Evolutionary conservation across 2,888 invertebrate genomes (phyloP), one percentile per base, ranked within the genome.

Genomic region (Euclidia mi): DNA sequence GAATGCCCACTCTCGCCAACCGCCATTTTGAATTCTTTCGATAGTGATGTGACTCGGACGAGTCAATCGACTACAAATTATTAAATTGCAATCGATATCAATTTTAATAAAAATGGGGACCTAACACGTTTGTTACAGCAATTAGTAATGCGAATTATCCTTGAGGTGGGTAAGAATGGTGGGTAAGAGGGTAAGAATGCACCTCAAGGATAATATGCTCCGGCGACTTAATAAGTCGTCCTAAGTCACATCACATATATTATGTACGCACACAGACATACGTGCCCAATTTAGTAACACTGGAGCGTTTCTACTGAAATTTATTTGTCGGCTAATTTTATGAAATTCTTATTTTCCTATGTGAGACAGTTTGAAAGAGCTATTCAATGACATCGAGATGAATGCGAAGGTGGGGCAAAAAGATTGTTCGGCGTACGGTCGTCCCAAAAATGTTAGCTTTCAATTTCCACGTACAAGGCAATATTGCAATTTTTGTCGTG

Each of bases 61-160:
- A n/a, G n/a, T n/a, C n/a, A n/a, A n/a, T n/a, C n/a, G n/a, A n/a
- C n/a, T n/a, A n/a, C n/a, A n/a, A n/a, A n/a, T n/a, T n/a, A n/a
- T n/a, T n/a, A n/a, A n/a, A n/a, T n/a, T n/a, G n/a, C n/a, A n/a
- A n/a, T n/a, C n/a, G n/a, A n/a, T n/a, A n/a, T n/a, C n/a, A n/a
- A n/a, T n/a, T n/a, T n/a, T n/a, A n/a, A n/a, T n/a, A n/a, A n/a
- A n/a, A n/a, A n/a, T n/a, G n/a, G n/a, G n/a, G n/a, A n/a, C n/a
- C n/a, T n/a, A n/a, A n/a, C n/a, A n/a, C n/a, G n/a, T 49, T 44
- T 64, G 61, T 63, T 60, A 57, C 34, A 44, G 53, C 44, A 74
- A 71, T 64, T 71, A 64, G 60, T 56, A 42, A 53, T 56, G 46
- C 50, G 43, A 70, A 74, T 66, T 59, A 63, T 70, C 48, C 37